Conservation (phyloP, 2,888 invertebrate species). For the Listrodromus nycthemerus region DNA sequence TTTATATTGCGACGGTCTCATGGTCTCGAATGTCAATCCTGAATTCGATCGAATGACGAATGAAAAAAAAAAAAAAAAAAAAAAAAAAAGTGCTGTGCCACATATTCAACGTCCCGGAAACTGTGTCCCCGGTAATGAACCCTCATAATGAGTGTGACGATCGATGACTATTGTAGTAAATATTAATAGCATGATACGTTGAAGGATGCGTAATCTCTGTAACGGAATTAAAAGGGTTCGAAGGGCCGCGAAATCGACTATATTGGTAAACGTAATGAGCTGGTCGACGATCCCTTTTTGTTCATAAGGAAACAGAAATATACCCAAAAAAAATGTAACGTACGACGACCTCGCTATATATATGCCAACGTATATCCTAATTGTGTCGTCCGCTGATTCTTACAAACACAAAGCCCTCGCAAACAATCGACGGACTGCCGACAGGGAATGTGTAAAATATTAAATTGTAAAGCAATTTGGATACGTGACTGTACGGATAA, state of each 20-base stretch:
- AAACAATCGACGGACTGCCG: neutral
- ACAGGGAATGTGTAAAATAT: slow-evolving; percentile 14
- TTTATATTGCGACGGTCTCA: slow-evolving; percentile 47
- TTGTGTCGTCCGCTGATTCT: slow-evolving; percentile 43
- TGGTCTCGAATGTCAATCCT: slow-evolving; percentile 39
- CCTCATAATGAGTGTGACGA: slow-evolving; percentile 1
- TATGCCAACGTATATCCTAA: slow-evolving; percentile 32
- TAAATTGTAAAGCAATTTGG: neutral
- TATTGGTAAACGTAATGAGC: slow-evolving; percentile 19
- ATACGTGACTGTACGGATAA: slow-evolving; percentile 13
- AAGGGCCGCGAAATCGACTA: slow-evolving; percentile 34
- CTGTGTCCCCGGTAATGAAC: neutral
- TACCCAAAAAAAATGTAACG: slow-evolving; percentile 25
- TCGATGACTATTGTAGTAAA: slow-evolving; percentile 26
- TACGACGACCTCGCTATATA: slow-evolving; percentile 49
- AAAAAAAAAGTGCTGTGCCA: neutral
- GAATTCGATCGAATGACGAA: slow-evolving; percentile 16
- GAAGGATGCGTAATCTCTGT: slow-evolving; percentile 20
- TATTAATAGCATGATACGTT: neutral
- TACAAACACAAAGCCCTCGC: slow-evolving; percentile 28
- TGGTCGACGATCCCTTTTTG: slow-evolving; percentile 35
- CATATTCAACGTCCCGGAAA: neutral
- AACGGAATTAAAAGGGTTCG: slow-evolving; percentile 4
- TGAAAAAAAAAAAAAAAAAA: slow-evolving; percentile 26
- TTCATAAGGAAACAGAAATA: slow-evolving; percentile 17